Conservation (phyloP, 2,888 invertebrate genomes). For the Hydriomena furcata region DNA sequence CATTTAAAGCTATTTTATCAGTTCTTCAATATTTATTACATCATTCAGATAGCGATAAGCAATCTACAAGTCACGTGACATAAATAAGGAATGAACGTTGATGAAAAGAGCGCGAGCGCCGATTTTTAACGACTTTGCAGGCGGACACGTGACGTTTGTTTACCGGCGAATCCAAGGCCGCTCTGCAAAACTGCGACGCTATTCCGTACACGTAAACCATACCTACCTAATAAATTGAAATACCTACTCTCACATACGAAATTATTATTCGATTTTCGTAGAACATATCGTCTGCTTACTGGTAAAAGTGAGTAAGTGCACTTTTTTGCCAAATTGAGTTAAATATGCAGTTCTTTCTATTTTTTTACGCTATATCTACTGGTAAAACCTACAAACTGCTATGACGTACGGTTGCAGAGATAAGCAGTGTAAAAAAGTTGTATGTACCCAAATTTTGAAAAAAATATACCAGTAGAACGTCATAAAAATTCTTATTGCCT, state of each 20-base stretch:
- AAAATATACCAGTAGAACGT: too few species aligned
- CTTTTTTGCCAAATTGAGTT: too few species aligned
- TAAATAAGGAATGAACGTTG: constrained; percentile 38
- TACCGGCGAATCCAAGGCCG: constrained; percentile 70
- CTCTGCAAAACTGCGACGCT: constrained; percentile 70
- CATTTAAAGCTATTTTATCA: constrained; percentile 5
- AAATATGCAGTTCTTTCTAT: too few species aligned
- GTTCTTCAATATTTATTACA: constrained; percentile 7
- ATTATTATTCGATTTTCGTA: constrained; percentile 12
- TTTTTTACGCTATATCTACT: too few species aligned
- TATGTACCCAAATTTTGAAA: too few species aligned
- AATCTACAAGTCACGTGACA: constrained; percentile 26
- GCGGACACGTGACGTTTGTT: constrained; percentile 73
- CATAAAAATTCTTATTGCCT: too few species aligned
- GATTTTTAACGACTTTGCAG: constrained; percentile 46
- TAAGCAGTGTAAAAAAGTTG: too few species aligned
- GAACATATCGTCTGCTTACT: constrained; percentile 27
- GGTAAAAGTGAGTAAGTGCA: too few species aligned
- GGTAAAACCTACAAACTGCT: too few species aligned
- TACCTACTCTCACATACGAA: constrained; percentile 22
- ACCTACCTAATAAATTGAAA: constrained; percentile 42
- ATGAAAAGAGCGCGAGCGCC: constrained; percentile 45
- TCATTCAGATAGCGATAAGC: constrained; percentile 19
- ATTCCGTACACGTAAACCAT: constrained; percentile 58
- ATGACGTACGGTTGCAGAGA: too few species aligned